These are phyloP conservation scores for Corella eumyota DNA, from an alignment of 23 tunicate species.

Conservation along the genomic window DNA sequence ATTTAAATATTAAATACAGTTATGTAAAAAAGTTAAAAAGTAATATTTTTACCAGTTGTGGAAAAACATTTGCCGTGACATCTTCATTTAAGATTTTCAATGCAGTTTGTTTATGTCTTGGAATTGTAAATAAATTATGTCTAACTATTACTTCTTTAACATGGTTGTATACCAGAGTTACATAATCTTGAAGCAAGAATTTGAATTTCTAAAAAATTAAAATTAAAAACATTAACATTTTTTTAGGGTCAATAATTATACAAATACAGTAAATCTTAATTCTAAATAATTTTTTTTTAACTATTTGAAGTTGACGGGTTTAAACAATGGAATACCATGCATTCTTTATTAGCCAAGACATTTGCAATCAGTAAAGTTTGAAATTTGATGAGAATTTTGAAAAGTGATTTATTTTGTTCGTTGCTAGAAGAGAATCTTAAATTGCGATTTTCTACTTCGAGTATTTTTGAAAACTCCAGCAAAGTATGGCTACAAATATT, in stretches of 20 bases:
- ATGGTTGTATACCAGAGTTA: conserved; percentile 5
- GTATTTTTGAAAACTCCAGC: neutral
- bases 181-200: too few species aligned
- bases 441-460: neutral
- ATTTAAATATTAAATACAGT: too few species aligned
- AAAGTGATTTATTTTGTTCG: conserved; percentile 5
- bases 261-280: too few species aligned
- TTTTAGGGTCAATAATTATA: too few species aligned
- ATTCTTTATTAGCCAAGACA: neutral
- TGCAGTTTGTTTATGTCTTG: too few species aligned
- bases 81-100: too few species aligned
- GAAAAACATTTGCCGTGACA: too few species aligned
- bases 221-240: too few species aligned
- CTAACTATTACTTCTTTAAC: conserved; percentile 5
- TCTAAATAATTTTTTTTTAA: neutral
- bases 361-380: conserved; percentile 17
- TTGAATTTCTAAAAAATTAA: too few species aligned
- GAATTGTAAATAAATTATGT: too few species aligned
- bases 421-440: neutral
- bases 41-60: too few species aligned
- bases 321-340: neutral
- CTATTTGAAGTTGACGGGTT: neutral
- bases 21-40: too few species aligned
- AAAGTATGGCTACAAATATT: conserved; percentile 12
- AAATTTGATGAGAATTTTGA: conserved; percentile 5